Evolutionary conservation across 2,113 vertebrate genomes (phyloP), one percentile per base, ranked within the genome.

Genomic region (Thunnus thynnus): DNA sequence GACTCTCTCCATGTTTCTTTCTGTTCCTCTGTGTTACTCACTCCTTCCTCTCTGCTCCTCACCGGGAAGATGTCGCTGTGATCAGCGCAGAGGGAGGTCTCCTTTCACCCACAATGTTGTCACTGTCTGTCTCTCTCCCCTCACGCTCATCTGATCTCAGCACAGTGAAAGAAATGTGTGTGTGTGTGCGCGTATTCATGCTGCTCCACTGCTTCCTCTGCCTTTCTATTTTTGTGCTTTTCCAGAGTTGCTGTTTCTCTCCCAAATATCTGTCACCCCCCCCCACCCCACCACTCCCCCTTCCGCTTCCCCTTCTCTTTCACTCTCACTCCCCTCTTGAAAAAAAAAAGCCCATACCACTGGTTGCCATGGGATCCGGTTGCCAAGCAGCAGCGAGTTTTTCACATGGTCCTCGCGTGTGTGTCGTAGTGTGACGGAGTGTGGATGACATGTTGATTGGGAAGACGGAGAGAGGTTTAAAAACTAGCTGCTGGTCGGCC

Each of bases 331-430:
- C 51, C 48, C 61, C 18, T 54, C 48, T 41, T 41, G 7, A 41
- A 82, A 85, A 88, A 72, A 22, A 22, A 22, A 22, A 17, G 0
- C 62, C 55, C 75, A 88, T 87, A 89, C 87, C 66, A 83, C 58
- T 71, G 78, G 94, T 95, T 95, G 93, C 93, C 82, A 95, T 94
- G 94, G 92, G 88, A 94, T 88, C 82, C 16, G 68, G 94, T 95
- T 95, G 91, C 94, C 91, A 94, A 85, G 94, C 87, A 91, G 88
- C 83, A 72, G 78, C 56, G 16, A 74, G 87, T 72, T 87, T 88
- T 91, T 80, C 74, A 82, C 77, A 70, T 84, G 80, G 70, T 76
- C 78, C 69, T 79, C 1, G 56, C 22, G 58, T 88, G 78, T 55
- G 56, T 75, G 87, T 76, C 58, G 74, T 85, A 72, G 84, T 67